These are phyloP conservation scores for Mesoligia furuncula DNA, from an alignment of 2,888 invertebrate genomes.

Conservation along the genomic window DNA sequence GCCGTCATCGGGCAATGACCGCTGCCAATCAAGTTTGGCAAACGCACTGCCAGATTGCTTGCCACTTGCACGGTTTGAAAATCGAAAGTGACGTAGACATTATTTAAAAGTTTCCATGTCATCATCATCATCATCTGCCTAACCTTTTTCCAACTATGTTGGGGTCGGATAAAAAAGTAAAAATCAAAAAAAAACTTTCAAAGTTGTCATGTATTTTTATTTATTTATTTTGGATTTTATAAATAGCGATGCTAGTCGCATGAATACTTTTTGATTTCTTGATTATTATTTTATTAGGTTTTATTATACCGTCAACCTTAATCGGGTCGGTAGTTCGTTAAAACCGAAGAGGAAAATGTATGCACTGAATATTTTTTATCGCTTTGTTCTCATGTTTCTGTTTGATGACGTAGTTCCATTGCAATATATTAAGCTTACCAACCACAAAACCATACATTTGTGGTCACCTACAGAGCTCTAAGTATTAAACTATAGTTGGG, in stretches of 20 bases:
- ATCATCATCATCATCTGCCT: no score
- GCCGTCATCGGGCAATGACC: conserved; percentile 59
- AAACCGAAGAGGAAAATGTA: conserved; percentile 36
- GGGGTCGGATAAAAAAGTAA: no score
- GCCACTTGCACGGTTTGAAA: conserved; percentile 33
- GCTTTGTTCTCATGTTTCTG: background rate
- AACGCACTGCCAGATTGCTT: conserved; percentile 38
- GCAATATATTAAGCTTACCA: background rate
- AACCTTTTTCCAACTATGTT: no score
- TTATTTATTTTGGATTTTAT: background rate
- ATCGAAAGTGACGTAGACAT: conserved; percentile 49
- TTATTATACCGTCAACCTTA: conserved; percentile 5
- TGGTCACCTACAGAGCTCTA: background rate
- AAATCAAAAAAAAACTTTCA: background rate
- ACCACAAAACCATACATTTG: background rate
- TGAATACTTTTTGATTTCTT: background rate
- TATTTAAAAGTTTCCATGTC: background rate
- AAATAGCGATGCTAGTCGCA: conserved; percentile 7
- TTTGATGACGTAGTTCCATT: background rate
- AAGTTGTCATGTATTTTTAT: conserved; percentile 1
- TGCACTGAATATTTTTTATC: conserved; percentile 6
- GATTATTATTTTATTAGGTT: background rate
- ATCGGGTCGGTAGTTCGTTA: conserved; percentile 1
- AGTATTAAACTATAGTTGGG: background rate
- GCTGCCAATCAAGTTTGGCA: conserved; percentile 65